These are phyloP conservation scores for Acleris laterana DNA, from an alignment of 2,888 invertebrate species.

Conservation along the genomic window DNA sequence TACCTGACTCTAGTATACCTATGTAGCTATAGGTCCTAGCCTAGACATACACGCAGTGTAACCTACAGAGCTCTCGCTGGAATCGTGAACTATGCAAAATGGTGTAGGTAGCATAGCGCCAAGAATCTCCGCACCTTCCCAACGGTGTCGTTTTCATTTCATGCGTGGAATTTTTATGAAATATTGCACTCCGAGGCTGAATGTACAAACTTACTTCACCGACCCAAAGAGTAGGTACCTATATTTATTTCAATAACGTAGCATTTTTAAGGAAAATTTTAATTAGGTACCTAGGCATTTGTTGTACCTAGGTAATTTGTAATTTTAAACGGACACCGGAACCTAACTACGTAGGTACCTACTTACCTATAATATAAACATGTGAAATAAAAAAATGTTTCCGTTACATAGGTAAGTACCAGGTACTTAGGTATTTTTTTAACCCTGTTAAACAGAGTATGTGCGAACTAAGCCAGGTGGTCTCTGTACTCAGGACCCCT, in stretches of 20 bases:
- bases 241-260: constrained; percentile 6
- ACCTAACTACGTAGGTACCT: too few relatives aligned
- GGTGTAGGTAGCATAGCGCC: constrained; percentile 5
- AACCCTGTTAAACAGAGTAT: neutral
- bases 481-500: constrained; percentile 10
- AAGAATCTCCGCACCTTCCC: constrained; percentile 23
- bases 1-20: constrained; percentile 43
- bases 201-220: constrained; percentile 13
- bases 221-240: neutral
- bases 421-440: neutral
- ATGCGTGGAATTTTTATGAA: constrained; percentile 35
- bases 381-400: neutral
- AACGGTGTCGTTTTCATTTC: constrained; percentile 34
- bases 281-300: constrained; percentile 5
- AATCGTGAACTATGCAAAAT: constrained; percentile 29
- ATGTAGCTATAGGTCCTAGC: constrained; percentile 16
- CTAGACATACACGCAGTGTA: constrained; percentile 31
- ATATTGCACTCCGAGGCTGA: constrained; percentile 20
- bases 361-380: neutral
- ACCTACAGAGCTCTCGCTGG: constrained; percentile 27
- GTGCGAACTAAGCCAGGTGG: constrained; percentile 27
- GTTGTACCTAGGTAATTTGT: neutral
- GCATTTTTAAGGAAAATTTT: constrained; percentile 8
- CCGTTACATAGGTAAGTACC: neutral
- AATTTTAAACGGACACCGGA: neutral